Evolutionary conservation across 1,140 invertebrate species (phyloP), one percentile per base, ranked within the genome.

Genomic region (Lysiphlebus fabarum): DNA sequence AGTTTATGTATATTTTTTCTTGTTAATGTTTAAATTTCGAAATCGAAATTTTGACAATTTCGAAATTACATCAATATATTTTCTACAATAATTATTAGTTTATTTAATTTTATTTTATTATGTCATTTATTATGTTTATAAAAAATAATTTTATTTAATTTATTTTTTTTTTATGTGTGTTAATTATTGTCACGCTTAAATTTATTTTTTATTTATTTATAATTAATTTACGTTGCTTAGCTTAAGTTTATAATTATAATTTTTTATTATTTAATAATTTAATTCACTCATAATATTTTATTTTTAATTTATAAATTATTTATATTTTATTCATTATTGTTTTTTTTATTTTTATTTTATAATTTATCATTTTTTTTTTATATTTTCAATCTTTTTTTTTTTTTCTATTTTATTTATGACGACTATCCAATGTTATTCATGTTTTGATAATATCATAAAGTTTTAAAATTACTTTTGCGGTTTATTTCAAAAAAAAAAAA

Each of bases 151-250:
- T n/a, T n/a, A n/a, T n/a, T n/a, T n/a, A 36, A 56, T 47, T 45
- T 54, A 41, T 45, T 26, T 17, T 55, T 41, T 26, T 26, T 11
- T 41, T 33, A 63, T 68, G 65, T 67, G 63, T 70, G 70, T 65
- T 65, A 65, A 64, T 62, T 63, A 65, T 71, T 63, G 66, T 69
- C 65, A 64, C 70, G 64, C 62, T 51, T 65, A 33, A 12, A 48
- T 59, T 56, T 26, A 42, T 56, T 54, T 43, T 56, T 56, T 53
- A 43, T 42, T 62, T 51, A 50, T 58, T 48, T 64, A 43, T 64
- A 38, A 59, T 55, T 26, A 26, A 26, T 26, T 1, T 26, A 26
- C 17, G 17, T 26, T 26, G 17, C 17, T 26, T 26, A 26, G 17
- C 17, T 26, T 26, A 26, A 26, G 17, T 26, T 26, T 26, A 26